Evolutionary conservation across 1,140 invertebrate species (phyloP).

Genomic region (Scylla paramamosain): DNA sequence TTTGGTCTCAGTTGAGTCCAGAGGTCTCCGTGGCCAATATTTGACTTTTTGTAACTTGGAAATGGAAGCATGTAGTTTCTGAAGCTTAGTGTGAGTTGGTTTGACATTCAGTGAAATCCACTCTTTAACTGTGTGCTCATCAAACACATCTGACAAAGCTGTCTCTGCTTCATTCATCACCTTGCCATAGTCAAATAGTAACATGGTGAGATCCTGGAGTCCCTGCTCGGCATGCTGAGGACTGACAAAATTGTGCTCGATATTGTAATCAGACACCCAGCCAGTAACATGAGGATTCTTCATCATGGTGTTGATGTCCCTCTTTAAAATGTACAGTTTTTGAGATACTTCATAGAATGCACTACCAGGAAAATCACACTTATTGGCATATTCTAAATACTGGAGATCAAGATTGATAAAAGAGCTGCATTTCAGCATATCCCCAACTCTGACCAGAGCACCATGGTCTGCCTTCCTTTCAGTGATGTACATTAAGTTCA

Average conservation of each 20-base stretch:
- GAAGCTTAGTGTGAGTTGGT: slow-evolving; percentile 80
- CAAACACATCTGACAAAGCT: slow-evolving; percentile 86
- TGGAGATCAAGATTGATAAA: slow-evolving; percentile 80
- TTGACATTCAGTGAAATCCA: slow-evolving; percentile 87
- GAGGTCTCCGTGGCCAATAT: slow-evolving; percentile 75
- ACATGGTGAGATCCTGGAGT: slow-evolving; percentile 84
- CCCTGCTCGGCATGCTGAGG: slow-evolving; percentile 87
- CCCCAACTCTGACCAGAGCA: slow-evolving; percentile 82
- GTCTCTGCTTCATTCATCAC: slow-evolving; percentile 85
- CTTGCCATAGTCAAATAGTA: slow-evolving; percentile 78
- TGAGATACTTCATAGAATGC: slow-evolving; percentile 84
- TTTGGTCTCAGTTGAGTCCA: slow-evolving; percentile 70
- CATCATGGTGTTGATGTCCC: slow-evolving; percentile 78
- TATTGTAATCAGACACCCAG: slow-evolving; percentile 90
- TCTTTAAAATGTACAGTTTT: slow-evolving; percentile 81
- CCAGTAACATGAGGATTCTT: slow-evolving; percentile 80
- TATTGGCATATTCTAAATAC: slow-evolving; percentile 77
- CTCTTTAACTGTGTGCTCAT: slow-evolving; percentile 87
- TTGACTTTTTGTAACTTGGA: slow-evolving; percentile 61
- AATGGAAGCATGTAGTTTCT: slow-evolving; percentile 61
- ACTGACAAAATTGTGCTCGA: slow-evolving; percentile 87
- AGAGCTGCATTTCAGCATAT: slow-evolving; percentile 84
- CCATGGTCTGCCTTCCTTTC: slow-evolving; percentile 85
- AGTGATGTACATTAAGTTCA: slow-evolving; percentile 84
- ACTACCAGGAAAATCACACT: slow-evolving; percentile 83